Evolutionary conservation across 2,888 invertebrate genomes (phyloP), one percentile per base, ranked within the genome.

Genomic region (Diaprepes abbreviatus): DNA sequence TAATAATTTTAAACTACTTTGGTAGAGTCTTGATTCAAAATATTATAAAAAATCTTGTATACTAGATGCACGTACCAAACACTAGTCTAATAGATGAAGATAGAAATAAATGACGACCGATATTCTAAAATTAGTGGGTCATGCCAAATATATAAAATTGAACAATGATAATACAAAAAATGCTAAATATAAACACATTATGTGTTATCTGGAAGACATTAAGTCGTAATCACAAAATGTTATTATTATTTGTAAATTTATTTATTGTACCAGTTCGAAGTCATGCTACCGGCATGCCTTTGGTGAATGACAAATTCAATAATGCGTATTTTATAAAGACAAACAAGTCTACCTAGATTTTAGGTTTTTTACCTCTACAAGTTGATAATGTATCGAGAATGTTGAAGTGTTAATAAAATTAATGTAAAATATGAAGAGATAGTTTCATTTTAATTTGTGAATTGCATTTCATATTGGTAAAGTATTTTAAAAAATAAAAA

Each of bases 241-340:
- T 38, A 38, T 28, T 48, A 63, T 31, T 33, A 40, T 40, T 59
- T 58, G 28, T 40, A 9, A 40, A 4, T 58, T 38, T 58, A 40
- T 36, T 52, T 38, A 24, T 48, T 50, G 24, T 38, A 58, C 19
- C 12, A 35, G 45, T 36, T 66, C 9, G 24, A 31, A 48, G 38
- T 28, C 66, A 66, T 59, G 66, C 36, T 14, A 7, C 31, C 33
- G 19, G 52, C 66, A 66, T 59, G 66, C 52, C 45, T 36, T 48
- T 24, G 21, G 4, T n/a, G 36, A 60, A 50, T 60, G 60, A 48
- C 60, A 33, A 24, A 36, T 33, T n/a, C 24, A 48, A 36, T 50
- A 21, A 60, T 60, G 60, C 60, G 60, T 48, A 60, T 54, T 63
- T 52, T 52, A 28, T 14, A n/a, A 6, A 58, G n/a, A 19, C 21